Evolutionary conservation across 2,888 invertebrate genomes (phyloP).

Genomic region (Tenthredo notha): DNA sequence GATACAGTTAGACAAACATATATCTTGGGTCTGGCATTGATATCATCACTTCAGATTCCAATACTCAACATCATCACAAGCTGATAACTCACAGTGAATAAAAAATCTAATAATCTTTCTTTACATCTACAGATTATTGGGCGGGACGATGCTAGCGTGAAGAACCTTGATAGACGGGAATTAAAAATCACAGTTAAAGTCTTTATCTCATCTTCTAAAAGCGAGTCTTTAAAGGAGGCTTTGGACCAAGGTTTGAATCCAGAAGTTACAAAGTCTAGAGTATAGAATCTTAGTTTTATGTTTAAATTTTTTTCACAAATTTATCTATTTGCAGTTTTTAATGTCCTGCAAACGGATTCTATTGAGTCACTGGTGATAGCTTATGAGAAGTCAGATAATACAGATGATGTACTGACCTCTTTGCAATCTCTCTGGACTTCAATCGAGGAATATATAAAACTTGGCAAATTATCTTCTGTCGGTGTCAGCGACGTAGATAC

Average conservation of each 20-base stretch:
- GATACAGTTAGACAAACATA: background rate
- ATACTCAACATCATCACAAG: background rate
- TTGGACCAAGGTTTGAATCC: constrained; percentile 84
- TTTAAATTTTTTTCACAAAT: constrained; percentile 46
- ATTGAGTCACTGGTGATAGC: constrained; percentile 92
- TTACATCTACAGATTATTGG: constrained; percentile 63
- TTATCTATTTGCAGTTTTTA: constrained; percentile 82
- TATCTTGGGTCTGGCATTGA: background rate
- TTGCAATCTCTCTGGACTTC: constrained; percentile 89
- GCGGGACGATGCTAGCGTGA: constrained; percentile 65
- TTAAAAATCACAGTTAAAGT: constrained; percentile 93
- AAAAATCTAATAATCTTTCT: background rate
- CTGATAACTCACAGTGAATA: background rate
- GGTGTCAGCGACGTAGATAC: constrained; percentile 96
- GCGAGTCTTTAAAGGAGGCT: constrained; percentile 85
- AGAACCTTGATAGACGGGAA: constrained; percentile 86
- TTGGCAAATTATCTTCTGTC: constrained; percentile 83
- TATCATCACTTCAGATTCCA: background rate
- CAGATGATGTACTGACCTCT: constrained; percentile 67
- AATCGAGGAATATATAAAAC: constrained; percentile 86
- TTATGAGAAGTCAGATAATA: constrained; percentile 81
- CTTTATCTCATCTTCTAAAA: constrained; percentile 87
- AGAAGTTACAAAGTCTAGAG: background rate
- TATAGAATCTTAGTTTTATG: constrained; percentile 8
- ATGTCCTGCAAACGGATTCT: constrained; percentile 85